Evolutionary conservation across 2,113 vertebrate genomes (phyloP).

Genomic region (Chunga burmeisteri): DNA sequence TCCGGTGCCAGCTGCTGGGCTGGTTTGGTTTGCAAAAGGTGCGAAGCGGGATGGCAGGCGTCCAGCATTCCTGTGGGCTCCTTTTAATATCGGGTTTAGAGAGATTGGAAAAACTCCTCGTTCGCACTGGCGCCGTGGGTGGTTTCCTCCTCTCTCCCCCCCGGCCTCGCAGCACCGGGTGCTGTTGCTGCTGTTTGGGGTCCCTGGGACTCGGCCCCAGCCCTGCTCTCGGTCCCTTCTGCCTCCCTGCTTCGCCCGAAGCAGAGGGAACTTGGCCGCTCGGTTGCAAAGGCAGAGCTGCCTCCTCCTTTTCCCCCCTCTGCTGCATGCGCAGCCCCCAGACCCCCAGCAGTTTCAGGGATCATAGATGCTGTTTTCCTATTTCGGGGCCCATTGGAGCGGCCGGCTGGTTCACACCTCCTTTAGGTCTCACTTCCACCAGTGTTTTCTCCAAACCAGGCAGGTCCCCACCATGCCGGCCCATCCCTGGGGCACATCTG

Average conservation of each 20-base stretch:
- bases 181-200: neutral
- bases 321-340: neutral
- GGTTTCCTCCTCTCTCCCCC: neutral
- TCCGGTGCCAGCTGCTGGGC: neutral
- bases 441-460: neutral
- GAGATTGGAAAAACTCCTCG: neutral
- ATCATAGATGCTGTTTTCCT: neutral
- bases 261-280: neutral
- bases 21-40: neutral
- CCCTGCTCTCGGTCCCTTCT: neutral
- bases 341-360: neutral
- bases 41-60: neutral
- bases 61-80: neutral
- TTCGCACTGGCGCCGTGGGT: neutral
- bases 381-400: neutral
- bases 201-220: neutral
- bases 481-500: neutral
- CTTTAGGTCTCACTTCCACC: neutral
- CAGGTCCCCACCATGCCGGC: accelerated
- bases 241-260: neutral
- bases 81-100: neutral
- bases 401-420: accelerated
- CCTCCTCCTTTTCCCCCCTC: neutral
- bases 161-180: neutral
- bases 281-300: too few relatives aligned